These are phyloP conservation scores for Heliconius charithonia DNA, from an alignment of 2,888 invertebrate species.

Conservation along the genomic window DNA sequence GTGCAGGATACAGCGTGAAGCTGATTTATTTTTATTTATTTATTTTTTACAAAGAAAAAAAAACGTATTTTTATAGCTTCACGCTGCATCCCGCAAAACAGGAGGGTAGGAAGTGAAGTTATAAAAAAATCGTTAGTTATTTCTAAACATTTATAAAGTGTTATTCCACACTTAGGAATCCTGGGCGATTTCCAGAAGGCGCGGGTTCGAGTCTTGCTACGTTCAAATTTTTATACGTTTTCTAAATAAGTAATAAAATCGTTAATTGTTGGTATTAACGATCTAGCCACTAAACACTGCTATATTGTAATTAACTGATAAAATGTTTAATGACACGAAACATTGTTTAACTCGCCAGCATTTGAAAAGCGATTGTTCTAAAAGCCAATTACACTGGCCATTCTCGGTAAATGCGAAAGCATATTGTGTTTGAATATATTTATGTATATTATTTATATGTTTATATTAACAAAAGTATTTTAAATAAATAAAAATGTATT, in stretches of 20 bases:
- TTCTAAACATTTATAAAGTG: too few relatives aligned
- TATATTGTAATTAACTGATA: not conserved
- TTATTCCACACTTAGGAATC: too few relatives aligned
- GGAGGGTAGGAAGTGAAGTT: too few relatives aligned
- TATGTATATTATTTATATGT: not conserved
- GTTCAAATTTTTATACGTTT: too few relatives aligned
- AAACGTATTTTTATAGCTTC: not conserved
- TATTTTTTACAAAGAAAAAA: too few relatives aligned
- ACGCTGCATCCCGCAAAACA: too few relatives aligned
- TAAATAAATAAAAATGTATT: not conserved
- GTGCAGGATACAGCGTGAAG: too few relatives aligned
- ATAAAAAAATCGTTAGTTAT: too few relatives aligned
- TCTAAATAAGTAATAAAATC: too few relatives aligned
- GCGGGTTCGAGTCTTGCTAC: too few relatives aligned
- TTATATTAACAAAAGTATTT: not conserved
- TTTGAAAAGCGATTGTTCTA: conserved; percentile 13
- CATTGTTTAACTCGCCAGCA: conserved; percentile 5
- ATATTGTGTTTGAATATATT: not conserved
- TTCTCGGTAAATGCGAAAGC: not conserved
- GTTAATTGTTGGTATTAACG: not conserved
- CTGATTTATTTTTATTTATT: too few relatives aligned
- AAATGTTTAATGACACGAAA: conserved; percentile 7
- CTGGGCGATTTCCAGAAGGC: too few relatives aligned
- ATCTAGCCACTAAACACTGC: not conserved
- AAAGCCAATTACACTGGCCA: conserved; percentile 4